Evolutionary conservation across 1,140 invertebrate species (phyloP), one percentile per base, ranked within the genome.

Genomic region (Drosophila trapezifrons): DNA sequence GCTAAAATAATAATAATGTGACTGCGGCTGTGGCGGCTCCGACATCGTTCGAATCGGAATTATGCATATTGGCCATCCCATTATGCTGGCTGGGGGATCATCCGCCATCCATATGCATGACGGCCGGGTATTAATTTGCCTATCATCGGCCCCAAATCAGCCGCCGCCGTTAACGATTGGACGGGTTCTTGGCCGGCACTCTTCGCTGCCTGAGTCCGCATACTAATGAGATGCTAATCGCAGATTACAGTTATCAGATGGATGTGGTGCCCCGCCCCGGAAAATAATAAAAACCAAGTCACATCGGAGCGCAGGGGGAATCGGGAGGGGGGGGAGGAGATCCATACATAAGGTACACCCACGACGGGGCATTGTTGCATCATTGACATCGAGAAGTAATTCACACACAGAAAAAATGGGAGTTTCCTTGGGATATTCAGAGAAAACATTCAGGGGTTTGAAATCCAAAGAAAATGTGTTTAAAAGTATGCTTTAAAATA

Each of bases 171-270:
- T 42, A 58, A 25, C 38, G 20, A 60, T 27, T 29, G n/a, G 67
- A 71, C 49, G 46, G 71, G 66, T 69, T 55, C 47, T 69, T 25
- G 59, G 64, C 35, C 45, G 46, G 27, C 18, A 52, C 42, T 40
- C 13, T 27, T 32, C n/a, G 22, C 25, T 17, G 54, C 25, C 54
- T 38, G 15, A 27, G 60, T 74, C 64, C 37, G 81, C 81, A 84
- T 84, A 65, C 43, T 64, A 84, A 85, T 77, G 25, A 57, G 22
- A 54, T 55, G 73, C 27, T 80, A 78, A 85, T 77, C 67, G 40
- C 56, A 54, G 71, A 81, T 66, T 74, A 78, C 82, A 80, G 77
- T 84, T 80, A 80, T 47, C 25, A 35, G 37, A 59, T 49, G 15
- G 37, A 59, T 49, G 15, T 42, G 55, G n/a, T 57, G 20, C 27